Conservation (phyloP, 2,113 vertebrate genomes). For the Trachemys scripta region DNA sequence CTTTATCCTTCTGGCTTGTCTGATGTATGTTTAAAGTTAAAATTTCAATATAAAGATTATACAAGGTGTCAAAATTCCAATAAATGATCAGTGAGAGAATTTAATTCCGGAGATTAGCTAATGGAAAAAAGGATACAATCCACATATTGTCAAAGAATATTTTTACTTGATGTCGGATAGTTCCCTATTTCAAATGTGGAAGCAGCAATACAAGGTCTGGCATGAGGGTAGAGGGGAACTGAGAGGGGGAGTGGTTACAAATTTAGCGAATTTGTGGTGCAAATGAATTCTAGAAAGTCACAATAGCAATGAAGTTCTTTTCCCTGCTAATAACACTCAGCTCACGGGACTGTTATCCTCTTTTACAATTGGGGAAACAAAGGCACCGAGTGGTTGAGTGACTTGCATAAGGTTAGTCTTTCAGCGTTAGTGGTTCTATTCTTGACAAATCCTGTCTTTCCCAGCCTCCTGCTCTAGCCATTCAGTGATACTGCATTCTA, state of each 20-base stretch:
- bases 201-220: not conserved
- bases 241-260: no score
- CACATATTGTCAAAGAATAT: not conserved
- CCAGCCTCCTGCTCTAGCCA: not conserved
- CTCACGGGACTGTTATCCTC: not conserved
- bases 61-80: not conserved
- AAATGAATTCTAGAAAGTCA: not conserved
- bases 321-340: not conserved
- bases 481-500: not conserved
- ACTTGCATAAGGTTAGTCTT: not conserved
- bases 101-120: not conserved
- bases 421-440: not conserved
- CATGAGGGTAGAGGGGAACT: no score
- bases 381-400: not conserved
- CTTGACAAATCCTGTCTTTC: not conserved
- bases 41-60: conserved; percentile 10
- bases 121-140: not conserved
- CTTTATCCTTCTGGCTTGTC: conserved; percentile 1
- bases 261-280: not conserved
- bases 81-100: not conserved
- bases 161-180: not conserved
- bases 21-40: conserved; percentile 12
- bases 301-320: not conserved
- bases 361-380: not conserved
- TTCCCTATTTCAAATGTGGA: not conserved